These are phyloP conservation scores for Drosophila phalerata DNA, from an alignment of 2,888 invertebrate genomes.

Conservation along the genomic window DNA sequence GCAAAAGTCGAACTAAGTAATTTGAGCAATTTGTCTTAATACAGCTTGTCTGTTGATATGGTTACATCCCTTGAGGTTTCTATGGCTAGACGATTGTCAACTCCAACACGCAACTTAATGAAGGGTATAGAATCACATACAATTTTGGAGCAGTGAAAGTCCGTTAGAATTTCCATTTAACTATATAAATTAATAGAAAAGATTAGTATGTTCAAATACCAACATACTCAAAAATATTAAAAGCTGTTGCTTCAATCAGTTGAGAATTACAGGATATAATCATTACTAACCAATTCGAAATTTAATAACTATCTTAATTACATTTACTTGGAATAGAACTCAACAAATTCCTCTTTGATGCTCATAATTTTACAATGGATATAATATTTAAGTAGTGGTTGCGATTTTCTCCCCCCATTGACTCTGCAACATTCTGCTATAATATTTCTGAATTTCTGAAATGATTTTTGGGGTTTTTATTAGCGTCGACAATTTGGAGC, in stretches of 20 bases:
- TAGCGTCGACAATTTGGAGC: conserved; percentile 64
- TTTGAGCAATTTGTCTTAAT: conserved; percentile 44
- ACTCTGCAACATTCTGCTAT: conserved; percentile 30
- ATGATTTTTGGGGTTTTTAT: conserved; percentile 44
- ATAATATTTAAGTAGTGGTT: conserved; percentile 20
- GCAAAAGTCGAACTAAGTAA: conserved; percentile 30
- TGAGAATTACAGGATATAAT: background rate
- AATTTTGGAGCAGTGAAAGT: background rate
- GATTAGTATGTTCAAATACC: background rate
- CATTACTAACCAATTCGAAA: background rate
- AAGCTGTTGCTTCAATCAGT: background rate
- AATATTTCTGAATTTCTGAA: conserved; percentile 36
- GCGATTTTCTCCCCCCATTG: conserved; percentile 34
- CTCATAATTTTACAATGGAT: conserved; percentile 28
- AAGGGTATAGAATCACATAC: background rate
- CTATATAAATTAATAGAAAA: background rate
- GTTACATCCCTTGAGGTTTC: conserved; percentile 17
- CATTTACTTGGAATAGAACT: background rate
- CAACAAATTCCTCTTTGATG: conserved; percentile 4
- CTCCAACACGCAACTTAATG: background rate
- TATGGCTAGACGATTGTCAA: conserved; percentile 13
- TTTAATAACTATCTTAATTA: background rate
- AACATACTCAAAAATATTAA: background rate
- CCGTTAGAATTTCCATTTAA: background rate
- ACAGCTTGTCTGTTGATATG: conserved; percentile 3